Percentiles rank a stretch among this genome's conserved stretches.
phyloP scores from a whole-genome alignment of 1,140 invertebrate species.

The Bicyclus anynana region DNA sequence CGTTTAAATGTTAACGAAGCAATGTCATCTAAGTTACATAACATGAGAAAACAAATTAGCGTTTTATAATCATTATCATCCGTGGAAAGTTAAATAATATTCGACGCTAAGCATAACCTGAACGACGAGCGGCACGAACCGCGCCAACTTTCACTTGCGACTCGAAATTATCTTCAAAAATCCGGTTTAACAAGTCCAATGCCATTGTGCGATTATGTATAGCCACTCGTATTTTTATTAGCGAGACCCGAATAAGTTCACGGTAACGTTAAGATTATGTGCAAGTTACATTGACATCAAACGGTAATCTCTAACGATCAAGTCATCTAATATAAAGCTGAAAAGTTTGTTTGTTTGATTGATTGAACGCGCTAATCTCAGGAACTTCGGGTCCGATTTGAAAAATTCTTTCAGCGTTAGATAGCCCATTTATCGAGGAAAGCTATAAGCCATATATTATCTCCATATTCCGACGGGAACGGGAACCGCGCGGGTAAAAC shows the following conservation, averaged over 20 bases:
- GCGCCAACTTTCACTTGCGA: slow-evolving; percentile 55
- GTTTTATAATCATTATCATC: slow-evolving; percentile 48
- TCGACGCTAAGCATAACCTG: slow-evolving; percentile 38
- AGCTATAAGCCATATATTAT: too few species aligned
- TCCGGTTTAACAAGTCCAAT: slow-evolving; percentile 42
- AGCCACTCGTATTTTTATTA: neutral
- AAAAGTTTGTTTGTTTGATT: too few species aligned
- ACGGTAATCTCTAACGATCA: too few species aligned
- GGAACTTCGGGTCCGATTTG: too few species aligned
- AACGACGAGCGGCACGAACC: slow-evolving; percentile 44
- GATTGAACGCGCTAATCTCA: too few species aligned
- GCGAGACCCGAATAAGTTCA: neutral
- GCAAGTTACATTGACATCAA: neutral
- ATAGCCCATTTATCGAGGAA: too few species aligned
- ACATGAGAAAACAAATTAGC: slow-evolving; percentile 12
- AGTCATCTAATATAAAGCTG: too few species aligned
- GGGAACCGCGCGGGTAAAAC: too few species aligned
- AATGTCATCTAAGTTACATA: slow-evolving; percentile 17
- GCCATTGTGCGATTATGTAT: slow-evolving; percentile 17
- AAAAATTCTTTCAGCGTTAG: too few species aligned
- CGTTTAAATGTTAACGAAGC: slow-evolving; percentile 6
- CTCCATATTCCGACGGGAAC: too few species aligned
- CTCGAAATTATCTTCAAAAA: slow-evolving; percentile 39
- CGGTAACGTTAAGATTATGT: neutral
- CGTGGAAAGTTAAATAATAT: slow-evolving; percentile 60